phyloP scores from a whole-genome alignment of 2,888 invertebrate species.

The Branchellion lobata region DNA sequence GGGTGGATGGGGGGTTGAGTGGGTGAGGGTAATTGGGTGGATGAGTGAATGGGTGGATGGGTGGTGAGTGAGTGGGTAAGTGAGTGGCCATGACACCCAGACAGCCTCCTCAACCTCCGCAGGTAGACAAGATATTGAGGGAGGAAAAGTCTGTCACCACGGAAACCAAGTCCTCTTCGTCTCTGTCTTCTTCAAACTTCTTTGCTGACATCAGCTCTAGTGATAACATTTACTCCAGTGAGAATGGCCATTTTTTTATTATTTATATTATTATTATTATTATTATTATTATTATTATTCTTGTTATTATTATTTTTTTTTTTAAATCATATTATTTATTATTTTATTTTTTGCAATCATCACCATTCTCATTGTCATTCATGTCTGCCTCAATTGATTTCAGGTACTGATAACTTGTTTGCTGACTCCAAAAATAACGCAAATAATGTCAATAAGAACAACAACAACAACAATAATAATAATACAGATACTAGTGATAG shows the following conservation, averaged over 20 bases:
- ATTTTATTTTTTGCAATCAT: slow-evolving; percentile 2
- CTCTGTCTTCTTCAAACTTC: not conserved
- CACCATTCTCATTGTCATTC: no score
- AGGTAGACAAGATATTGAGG: not conserved
- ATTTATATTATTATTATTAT: not conserved
- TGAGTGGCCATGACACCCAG: no score
- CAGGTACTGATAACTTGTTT: not conserved
- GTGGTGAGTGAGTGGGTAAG: no score
- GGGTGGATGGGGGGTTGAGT: no score
- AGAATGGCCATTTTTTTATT: not conserved
- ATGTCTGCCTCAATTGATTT: no score
- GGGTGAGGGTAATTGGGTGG: no score
- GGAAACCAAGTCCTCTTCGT: not conserved
- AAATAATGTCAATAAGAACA: no score
- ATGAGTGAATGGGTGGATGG: no score
- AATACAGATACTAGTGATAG: no score
- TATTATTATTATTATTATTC: not conserved
- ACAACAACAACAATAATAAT: no score
- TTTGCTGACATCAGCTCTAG: slow-evolving; percentile 12
- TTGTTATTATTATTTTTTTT: not conserved
- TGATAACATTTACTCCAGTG: not conserved
- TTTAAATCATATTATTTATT: not conserved
- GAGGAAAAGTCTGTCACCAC: not conserved
- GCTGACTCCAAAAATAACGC: not conserved
- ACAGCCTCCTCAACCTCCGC: not conserved